Conservation (phyloP, 2,797 vertebrate species). For the Decapterus maruadsi region DNA sequence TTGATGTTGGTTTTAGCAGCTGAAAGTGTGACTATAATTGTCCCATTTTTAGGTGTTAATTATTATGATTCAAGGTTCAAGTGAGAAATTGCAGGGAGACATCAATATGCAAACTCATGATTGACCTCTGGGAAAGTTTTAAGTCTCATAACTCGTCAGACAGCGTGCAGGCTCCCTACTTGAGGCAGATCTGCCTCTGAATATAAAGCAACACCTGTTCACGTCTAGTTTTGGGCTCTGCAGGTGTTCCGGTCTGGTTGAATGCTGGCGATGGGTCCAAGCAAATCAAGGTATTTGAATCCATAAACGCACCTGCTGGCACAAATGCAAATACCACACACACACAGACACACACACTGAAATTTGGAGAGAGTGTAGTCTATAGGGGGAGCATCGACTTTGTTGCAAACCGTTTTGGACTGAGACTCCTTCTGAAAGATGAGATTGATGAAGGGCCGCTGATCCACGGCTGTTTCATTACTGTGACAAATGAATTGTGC, state of each 20-base stretch:
- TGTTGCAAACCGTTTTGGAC: constrained; percentile 30
- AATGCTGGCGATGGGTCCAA: constrained; percentile 13
- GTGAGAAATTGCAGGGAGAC: constrained; percentile 12
- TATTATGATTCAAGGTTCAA: neutral
- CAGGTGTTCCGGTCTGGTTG: constrained; percentile 8
- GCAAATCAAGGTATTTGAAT: constrained; percentile 57
- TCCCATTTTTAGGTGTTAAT: neutral
- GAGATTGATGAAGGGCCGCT: constrained; percentile 47
- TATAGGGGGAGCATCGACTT: constrained; percentile 31
- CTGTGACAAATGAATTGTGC: constrained; percentile 57
- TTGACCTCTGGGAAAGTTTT: constrained; percentile 58
- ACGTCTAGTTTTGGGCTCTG: constrained; percentile 34
- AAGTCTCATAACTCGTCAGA: constrained; percentile 39
- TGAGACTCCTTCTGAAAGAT: constrained; percentile 23
- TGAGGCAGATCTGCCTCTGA: constrained; percentile 40
- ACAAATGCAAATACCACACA: constrained; percentile 37
- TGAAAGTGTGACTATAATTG: too few species aligned
- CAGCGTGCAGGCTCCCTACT: constrained; percentile 28
- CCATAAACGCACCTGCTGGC: constrained; percentile 33
- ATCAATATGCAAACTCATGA: constrained; percentile 28
- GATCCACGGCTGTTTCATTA: constrained; percentile 53
- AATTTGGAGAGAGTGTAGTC: constrained; percentile 5
- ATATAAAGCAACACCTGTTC: constrained; percentile 78
- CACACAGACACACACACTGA: neutral
- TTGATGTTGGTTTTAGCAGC: too few species aligned